Conservation (phyloP, 2,888 invertebrate genomes). For the Aleiodes leptofemur region DNA sequence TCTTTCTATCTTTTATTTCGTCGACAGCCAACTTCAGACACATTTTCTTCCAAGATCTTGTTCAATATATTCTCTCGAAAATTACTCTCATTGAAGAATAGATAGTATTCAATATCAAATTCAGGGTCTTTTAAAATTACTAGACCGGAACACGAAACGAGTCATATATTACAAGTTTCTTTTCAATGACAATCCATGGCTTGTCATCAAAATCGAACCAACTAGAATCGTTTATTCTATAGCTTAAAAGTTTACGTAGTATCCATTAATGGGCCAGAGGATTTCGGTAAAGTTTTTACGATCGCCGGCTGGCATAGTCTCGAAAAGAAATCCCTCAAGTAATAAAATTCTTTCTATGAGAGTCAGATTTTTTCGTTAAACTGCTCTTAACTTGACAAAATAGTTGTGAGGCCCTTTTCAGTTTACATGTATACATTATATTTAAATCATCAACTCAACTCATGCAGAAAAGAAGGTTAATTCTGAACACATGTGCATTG, state of each 20-base stretch:
- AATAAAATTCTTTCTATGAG: constrained; percentile 43
- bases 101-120: too few relatives aligned
- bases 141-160: too few relatives aligned
- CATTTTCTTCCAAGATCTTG: neutral
- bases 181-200: constrained; percentile 20
- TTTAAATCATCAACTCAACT: constrained; percentile 2
- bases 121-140: too few relatives aligned
- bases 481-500: constrained; percentile 44
- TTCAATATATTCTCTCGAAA: neutral
- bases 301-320: constrained; percentile 39
- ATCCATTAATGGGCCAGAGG: constrained; percentile 42
- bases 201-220: constrained; percentile 42
- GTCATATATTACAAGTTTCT: too few relatives aligned
- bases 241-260: constrained; percentile 5
- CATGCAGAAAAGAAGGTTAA: constrained; percentile 35
- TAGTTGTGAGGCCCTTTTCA: neutral
- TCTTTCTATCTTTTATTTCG: too few relatives aligned
- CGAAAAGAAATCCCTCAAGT: constrained; percentile 30
- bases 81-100: too few relatives aligned
- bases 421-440: neutral
- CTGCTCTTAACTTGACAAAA: constrained; percentile 11
- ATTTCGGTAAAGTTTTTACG: constrained; percentile 42
- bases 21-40: neutral
- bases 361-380: constrained; percentile 35
- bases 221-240: constrained; percentile 12